Evolutionary conservation across 2,888 invertebrate species (phyloP), one percentile per base, ranked within the genome.

Genomic region (Cyaniris semiargus): DNA sequence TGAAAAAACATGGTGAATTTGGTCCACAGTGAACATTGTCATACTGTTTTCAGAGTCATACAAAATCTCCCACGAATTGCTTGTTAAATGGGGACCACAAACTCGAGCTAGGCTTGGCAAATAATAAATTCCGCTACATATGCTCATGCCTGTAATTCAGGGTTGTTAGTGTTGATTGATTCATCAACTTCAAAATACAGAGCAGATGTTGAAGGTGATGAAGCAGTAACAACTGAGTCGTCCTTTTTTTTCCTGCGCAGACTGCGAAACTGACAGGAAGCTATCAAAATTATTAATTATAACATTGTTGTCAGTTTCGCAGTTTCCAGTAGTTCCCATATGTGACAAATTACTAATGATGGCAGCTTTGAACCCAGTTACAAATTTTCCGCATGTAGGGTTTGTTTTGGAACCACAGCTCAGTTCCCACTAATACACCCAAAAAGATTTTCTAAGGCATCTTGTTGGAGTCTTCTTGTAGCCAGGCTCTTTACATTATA

Each of bases 391-490:
- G 23, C 44, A 66, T 44, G 81, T 83, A 7, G 82, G 83, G 58
- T 83, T 84, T 18, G 34, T 76, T 78, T 83, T 83, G 1, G 82
- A 79, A 0, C 82, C 82, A 81, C n/a, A n/a, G n/a, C n/a, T n/a
- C 82, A 83, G 31, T 81, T 82, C 5, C 70, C 78, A 0, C 82
- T 53, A 34, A 80, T 79, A 27, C 78, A 77, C 0, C 79, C 79
- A 77, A 80, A 80, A 10, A 81, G 78, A 78, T 83, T 82, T 78
- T 82, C 82, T 1, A 83, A 38, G 15, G 82, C 80, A 70, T 83
- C 83, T 75, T 83, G 83, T 60, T 83, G 80, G 1, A 83, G 34
- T 34, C 80, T 77, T 75, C 82, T 75, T 5, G 83, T 83, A 0
- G 82, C 79, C 0, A 85, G 60, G 31, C 79, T 81, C 78, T 80